Percentiles rank a stretch among this genome's conserved stretches.
phyloP scores from a whole-genome alignment of 2,797 vertebrate species.

The Galaxias olidus region DNA sequence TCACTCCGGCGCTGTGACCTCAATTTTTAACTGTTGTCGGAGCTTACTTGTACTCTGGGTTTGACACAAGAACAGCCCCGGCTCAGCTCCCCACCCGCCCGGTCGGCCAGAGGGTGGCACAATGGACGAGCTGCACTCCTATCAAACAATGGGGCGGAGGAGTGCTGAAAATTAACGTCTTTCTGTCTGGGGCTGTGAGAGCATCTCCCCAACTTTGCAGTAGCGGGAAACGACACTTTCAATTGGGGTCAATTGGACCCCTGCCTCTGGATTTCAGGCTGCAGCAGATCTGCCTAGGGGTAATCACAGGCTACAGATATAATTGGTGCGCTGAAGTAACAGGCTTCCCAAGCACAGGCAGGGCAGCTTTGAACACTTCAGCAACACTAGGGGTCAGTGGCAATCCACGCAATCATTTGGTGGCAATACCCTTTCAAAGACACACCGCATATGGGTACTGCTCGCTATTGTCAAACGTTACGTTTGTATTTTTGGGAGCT shows the following conservation, averaged over 20 bases:
- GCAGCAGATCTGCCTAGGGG: slow-evolving; percentile 66
- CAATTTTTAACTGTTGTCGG: slow-evolving; percentile 71
- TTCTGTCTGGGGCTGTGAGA: slow-evolving; percentile 48
- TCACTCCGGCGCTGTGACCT: slow-evolving; percentile 73
- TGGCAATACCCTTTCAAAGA: slow-evolving; percentile 36
- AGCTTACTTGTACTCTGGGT: slow-evolving; percentile 63
- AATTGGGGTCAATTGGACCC: slow-evolving; percentile 81
- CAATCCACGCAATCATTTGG: slow-evolving; percentile 62
- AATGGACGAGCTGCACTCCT: slow-evolving; percentile 49
- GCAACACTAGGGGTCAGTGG: slow-evolving; percentile 78
- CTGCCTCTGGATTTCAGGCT: slow-evolving; percentile 72
- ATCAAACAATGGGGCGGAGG: slow-evolving; percentile 55
- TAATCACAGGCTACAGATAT: slow-evolving; percentile 68
- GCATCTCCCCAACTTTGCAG: slow-evolving; percentile 63
- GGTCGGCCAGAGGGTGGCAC: slow-evolving; percentile 37
- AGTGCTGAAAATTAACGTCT: slow-evolving; percentile 53
- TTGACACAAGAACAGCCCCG: slow-evolving; percentile 59
- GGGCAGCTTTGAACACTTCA: slow-evolving; percentile 45
- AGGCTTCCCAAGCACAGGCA: slow-evolving; percentile 43
- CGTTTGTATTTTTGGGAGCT: no score
- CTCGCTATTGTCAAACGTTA: slow-evolving; percentile 34
- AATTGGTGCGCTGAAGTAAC: slow-evolving; percentile 65
- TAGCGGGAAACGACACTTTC: slow-evolving; percentile 77
- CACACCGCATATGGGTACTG: slow-evolving; percentile 21
- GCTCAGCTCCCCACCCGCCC: slow-evolving; percentile 51